Evolutionary conservation across 2,888 invertebrate genomes (phyloP).

Genomic region (Nineta flava): DNA sequence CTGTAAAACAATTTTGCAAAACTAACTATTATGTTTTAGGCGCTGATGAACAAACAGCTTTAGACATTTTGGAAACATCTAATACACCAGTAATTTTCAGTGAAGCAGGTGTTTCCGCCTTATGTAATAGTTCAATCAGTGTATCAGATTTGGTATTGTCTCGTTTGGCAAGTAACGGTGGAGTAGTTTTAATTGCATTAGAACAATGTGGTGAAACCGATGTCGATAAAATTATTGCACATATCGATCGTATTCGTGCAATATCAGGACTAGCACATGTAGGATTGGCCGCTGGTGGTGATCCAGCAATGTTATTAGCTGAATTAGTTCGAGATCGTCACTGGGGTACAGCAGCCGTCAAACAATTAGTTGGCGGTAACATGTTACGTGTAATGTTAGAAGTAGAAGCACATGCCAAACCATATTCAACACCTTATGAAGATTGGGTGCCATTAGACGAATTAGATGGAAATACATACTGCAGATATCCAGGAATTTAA

Average conservation of each 20-base stretch:
- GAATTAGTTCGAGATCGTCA: slow-evolving; percentile 40
- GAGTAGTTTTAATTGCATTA: slow-evolving; percentile 46
- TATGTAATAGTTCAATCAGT: slow-evolving; percentile 42
- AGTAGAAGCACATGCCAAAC: slow-evolving; percentile 26
- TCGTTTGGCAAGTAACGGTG: slow-evolving; percentile 31
- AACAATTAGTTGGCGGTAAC: slow-evolving; percentile 41
- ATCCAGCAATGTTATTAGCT: slow-evolving; percentile 38
- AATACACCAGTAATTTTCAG: slow-evolving; percentile 49
- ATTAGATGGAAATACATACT: slow-evolving; percentile 36
- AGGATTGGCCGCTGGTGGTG: slow-evolving; percentile 40
- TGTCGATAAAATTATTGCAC: slow-evolving; percentile 31
- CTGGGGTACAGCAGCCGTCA: slow-evolving; percentile 41
- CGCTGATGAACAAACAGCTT: slow-evolving; percentile 40
- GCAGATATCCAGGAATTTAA: slow-evolving; percentile 33
- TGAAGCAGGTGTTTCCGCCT: slow-evolving; percentile 43
- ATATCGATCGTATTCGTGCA: slow-evolving; percentile 46
- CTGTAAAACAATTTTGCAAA: no score
- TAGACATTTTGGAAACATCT: slow-evolving; percentile 38
- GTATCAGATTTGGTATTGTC: slow-evolving; percentile 39
- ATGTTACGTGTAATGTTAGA: slow-evolving; percentile 37
- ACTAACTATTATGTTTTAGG: neutral
- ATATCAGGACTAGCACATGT: slow-evolving; percentile 50
- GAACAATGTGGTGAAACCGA: slow-evolving; percentile 29
- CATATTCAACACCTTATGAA: slow-evolving; percentile 28
- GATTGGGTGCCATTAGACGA: slow-evolving; percentile 36